Base-by-base conservation (phyloP, 2,888 invertebrate genomes). In the Eupithecia inturbata region DNA sequence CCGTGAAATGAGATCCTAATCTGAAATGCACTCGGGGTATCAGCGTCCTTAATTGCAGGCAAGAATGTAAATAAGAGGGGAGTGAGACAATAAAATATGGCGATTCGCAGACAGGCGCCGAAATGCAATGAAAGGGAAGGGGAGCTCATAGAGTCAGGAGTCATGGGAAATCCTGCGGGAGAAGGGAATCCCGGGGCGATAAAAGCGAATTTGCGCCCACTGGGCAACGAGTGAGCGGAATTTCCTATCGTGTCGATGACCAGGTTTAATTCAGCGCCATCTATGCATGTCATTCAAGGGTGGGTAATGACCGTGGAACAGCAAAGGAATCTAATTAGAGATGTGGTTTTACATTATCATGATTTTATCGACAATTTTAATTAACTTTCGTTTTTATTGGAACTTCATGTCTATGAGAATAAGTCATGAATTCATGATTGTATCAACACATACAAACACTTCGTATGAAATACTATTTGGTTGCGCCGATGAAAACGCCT, bases 101-200 rank as follows among this genome's bases (percentile, higher is more conserved):
- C 75, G 73, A 82, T 77, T 82, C 82, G 84, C 84, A 86, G 89
- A 85, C 90, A 86, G 86, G 87, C 87, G 89, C 86, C 88, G 77
- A 84, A 82, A 84, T 82, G 85, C 78, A 83, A 83, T 84, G 84
- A 86, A 84, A 84, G 82, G 77, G 75, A 79, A 83, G 88, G 87
- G 88, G 86, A 79, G 63, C 28, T 60, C 28, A 45, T 82, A 72
- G 80, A 78, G 80, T 75, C 81, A 76, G 81, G 84, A 84, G 81
- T 82, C 84, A 83, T 84, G 93, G 92, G 86, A 93, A 93, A 89
- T 88, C 92, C 93, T 88, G 89, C 91, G 91, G 92, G 91, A 89
- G 78, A 84, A 89, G 92, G 92, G 89, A 92, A 90, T 91, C 87
- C 93, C 91, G 82, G 77, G 73, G 83, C 80, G 81, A 84, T 84